Evolutionary conservation across 2,888 invertebrate species (phyloP).

Genomic region (Hofmannophila pseudospretella): DNA sequence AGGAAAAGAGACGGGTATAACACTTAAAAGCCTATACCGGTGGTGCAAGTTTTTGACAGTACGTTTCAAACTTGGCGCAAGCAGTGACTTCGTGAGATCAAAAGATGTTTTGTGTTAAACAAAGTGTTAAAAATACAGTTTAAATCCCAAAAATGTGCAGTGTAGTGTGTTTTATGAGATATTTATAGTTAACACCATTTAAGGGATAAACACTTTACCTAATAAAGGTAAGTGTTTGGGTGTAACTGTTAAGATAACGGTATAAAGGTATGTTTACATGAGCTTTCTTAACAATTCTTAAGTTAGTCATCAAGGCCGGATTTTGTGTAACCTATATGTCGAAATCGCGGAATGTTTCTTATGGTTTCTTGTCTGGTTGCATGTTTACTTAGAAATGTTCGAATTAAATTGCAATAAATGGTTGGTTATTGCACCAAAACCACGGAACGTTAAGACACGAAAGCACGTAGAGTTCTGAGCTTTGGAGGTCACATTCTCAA

Average conservation of each 20-base stretch:
- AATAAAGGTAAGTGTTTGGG: conserved; percentile 28
- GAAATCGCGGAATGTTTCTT: too few species aligned
- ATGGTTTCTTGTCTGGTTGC: too few species aligned
- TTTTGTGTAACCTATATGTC: neutral
- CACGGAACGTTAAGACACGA: too few species aligned
- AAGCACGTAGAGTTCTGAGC: too few species aligned
- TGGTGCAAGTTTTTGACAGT: conserved; percentile 75
- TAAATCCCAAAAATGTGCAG: conserved; percentile 27
- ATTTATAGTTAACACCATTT: conserved; percentile 14
- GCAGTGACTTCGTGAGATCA: conserved; percentile 36
- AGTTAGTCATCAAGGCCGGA: conserved; percentile 11
- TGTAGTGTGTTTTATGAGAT: conserved; percentile 17
- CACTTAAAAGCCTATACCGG: conserved; percentile 56
- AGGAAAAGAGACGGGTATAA: conserved; percentile 28
- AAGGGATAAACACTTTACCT: conserved; percentile 5
- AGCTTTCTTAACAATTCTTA: conserved; percentile 43
- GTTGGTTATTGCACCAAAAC: too few species aligned
- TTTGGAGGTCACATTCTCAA: too few species aligned
- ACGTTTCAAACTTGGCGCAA: conserved; percentile 52
- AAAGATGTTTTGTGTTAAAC: conserved; percentile 44
- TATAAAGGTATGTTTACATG: conserved; percentile 39
- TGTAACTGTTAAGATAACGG: conserved; percentile 28
- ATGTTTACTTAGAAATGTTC: too few species aligned
- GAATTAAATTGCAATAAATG: too few species aligned
- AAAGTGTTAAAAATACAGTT: conserved; percentile 27